A percentile compares a stretch with the other conserved stretches of the same genome.
phyloP scores from a whole-genome alignment of 92 coral and sea anemone species.

The Palythoa heliodiscus region DNA sequence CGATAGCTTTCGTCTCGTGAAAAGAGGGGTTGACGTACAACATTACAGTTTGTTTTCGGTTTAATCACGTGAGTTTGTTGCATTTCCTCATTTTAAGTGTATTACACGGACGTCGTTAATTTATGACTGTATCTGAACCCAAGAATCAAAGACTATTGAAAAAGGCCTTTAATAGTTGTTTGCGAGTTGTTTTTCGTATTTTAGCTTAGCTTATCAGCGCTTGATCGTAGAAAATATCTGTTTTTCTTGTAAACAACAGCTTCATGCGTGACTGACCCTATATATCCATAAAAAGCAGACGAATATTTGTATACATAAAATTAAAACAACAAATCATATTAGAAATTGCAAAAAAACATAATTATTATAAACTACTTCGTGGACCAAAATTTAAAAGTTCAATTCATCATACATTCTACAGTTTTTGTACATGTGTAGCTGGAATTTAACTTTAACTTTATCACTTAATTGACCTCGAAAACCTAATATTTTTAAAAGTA shows the following conservation, averaged over 20 bases:
- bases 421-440: too few relatives aligned
- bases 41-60: constrained; percentile 18
- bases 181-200: background rate
- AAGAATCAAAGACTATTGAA: background rate
- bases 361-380: too few relatives aligned
- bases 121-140: background rate
- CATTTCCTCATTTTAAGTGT: constrained; percentile 31
- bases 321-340: too few relatives aligned
- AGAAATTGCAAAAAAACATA: too few relatives aligned
- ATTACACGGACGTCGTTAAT: background rate
- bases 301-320: too few relatives aligned
- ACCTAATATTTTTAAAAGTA: too few relatives aligned
- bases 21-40: background rate
- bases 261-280: background rate
- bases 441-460: too few relatives aligned
- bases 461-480: too few relatives aligned
- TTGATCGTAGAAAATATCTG: background rate
- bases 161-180: background rate
- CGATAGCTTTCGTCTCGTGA: constrained; percentile 5
- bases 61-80: constrained; percentile 26
- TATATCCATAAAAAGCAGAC: too few relatives aligned
- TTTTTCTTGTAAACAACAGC: background rate
- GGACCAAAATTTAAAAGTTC: too few relatives aligned
- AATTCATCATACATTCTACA: too few relatives aligned
- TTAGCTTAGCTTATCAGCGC: background rate